Evolutionary conservation across 2,113 vertebrate species (phyloP), one percentile per base, ranked within the genome.

Genomic region (Gorsachius goisagi): DNA sequence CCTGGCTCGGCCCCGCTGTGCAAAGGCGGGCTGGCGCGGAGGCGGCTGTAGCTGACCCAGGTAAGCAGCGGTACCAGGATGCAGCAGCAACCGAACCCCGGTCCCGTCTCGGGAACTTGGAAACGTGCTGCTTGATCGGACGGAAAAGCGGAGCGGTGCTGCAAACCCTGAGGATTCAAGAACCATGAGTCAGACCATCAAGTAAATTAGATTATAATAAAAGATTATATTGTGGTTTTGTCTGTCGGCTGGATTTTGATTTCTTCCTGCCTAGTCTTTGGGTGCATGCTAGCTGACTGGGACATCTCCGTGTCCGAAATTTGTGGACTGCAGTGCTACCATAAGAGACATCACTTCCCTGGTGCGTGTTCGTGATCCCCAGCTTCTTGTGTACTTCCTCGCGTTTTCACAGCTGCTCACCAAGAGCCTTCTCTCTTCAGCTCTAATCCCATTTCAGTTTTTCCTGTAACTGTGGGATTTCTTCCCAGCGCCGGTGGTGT

Each of bases 121-220:
- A 5, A 69, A 22, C 18, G 37, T 15, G 72, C 50, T 17, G 55
- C 63, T 64, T 23, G 71, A 22, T 35, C 22, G 22, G 59, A 12
- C 14, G 67, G 69, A 44, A 16, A 76, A 83, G 74, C 4, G 79
- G 53, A 92, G 85, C 88, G 5, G 66, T n/a, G 69, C 56, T 79
- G 71, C 53, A 44, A 23, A 84, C 68, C 75, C 72, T 1, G 30
- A 89, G 59, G 86, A 86, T 76, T 71, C 62, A 33, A 59, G 71
- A 67, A 37, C 58, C 76, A 74, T 87, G 95, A 95, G 60, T 95
- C 92, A 93, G 93, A 50, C 89, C 63, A 22, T 89, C 27, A 41
- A 95, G 72, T 90, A 62, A 92, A 94, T 95, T 56, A 60, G 68
- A 68, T 89, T 73, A 80, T 80, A 95, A 89, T 96, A 89, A 77